These are phyloP conservation scores for Stichopus horrens DNA, from an alignment of 53 echinoderm and acorn worm species.

Conservation along the genomic window DNA sequence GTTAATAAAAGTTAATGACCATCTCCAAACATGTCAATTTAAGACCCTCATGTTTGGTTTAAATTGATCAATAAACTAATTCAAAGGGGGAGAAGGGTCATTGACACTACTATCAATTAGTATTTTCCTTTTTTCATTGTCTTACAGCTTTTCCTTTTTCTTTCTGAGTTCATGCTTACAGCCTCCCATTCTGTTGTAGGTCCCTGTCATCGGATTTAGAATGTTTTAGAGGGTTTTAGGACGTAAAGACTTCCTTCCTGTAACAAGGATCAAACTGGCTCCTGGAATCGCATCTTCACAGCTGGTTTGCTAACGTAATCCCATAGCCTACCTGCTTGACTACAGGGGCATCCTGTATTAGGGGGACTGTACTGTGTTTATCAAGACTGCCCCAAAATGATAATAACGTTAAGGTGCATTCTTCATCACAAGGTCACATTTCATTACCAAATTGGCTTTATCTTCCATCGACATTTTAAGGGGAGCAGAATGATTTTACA, in stretches of 20 bases:
- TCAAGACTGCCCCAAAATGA: no score
- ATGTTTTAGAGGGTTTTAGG: background rate
- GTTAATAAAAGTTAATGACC: background rate
- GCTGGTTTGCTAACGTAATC: background rate
- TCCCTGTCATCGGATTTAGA: no score
- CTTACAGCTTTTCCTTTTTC: no score
- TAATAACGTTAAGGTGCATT: no score
- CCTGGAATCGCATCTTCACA: background rate
- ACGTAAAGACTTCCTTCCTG: slow-evolving; percentile 30
- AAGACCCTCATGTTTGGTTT: background rate
- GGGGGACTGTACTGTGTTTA: background rate
- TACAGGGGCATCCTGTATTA: background rate
- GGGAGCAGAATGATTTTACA: no score
- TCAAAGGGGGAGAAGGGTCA: background rate
- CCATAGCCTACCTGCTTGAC: background rate
- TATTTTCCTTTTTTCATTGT: no score
- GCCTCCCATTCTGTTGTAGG: no score
- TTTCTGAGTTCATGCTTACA: no score
- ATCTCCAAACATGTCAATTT: background rate
- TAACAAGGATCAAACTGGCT: background rate
- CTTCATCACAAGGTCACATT: no score
- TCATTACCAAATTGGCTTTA: no score
- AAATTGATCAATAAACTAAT: background rate
- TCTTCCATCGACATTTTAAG: no score
- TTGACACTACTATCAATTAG: no score